phyloP scores from a whole-genome alignment of 2,888 invertebrate genomes.

The Cataglyphis cursor region DNA sequence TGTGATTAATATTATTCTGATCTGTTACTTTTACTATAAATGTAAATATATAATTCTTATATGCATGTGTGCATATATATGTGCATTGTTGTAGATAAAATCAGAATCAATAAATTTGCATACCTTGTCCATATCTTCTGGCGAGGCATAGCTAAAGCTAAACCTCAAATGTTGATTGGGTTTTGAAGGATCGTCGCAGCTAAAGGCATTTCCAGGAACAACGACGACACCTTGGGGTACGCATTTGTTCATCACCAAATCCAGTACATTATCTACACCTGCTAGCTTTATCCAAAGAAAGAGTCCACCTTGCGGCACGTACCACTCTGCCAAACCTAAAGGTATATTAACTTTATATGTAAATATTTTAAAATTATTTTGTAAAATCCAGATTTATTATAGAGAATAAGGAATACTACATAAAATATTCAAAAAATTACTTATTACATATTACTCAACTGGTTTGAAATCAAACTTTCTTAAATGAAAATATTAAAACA shows the following conservation, averaged over 20 bases:
- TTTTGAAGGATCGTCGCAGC: conserved; percentile 88
- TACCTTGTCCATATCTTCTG: conserved; percentile 90
- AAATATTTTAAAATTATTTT: not conserved
- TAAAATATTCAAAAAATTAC: not conserved
- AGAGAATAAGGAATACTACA: not conserved
- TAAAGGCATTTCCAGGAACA: conserved; percentile 92
- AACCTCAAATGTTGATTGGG: conserved; percentile 90
- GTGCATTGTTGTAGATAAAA: not conserved
- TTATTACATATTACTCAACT: not conserved
- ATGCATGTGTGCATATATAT: not conserved
- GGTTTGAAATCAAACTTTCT: not conserved
- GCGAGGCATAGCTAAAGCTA: conserved; percentile 90
- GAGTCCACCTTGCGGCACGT: conserved; percentile 91
- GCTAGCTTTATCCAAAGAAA: conserved; percentile 92
- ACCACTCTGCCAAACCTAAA: conserved; percentile 90
- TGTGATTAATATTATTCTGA: not conserved
- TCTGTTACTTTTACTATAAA: not conserved
- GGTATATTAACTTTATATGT: not conserved
- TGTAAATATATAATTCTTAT: not conserved
- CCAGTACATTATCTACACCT: conserved; percentile 90
- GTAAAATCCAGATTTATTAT: not conserved
- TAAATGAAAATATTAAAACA: not conserved
- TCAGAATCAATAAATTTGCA: not conserved
- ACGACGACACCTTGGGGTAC: conserved; percentile 90
- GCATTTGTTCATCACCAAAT: conserved; percentile 90